Evolutionary conservation across 2,113 vertebrate species (phyloP), one percentile per base, ranked within the genome.

Genomic region (Cricetomys ansorgei): DNA sequence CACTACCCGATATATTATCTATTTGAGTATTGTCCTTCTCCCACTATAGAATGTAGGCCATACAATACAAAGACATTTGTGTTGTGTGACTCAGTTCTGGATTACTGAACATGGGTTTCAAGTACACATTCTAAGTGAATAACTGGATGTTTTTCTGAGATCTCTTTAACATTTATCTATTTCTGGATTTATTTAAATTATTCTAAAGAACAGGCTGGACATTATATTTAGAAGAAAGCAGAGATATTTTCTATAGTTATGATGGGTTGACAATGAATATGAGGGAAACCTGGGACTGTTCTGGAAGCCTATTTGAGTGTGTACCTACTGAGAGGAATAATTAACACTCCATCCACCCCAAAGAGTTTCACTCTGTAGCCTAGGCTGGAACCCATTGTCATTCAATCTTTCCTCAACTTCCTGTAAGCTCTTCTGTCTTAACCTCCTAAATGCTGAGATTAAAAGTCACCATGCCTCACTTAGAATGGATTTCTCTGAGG

Each of bases 121-220:
- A 95, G 64, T 48, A 69, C 53, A 40, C 17, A 81, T 48, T 92
- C 55, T 57, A 97, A 84, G 23, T n/a, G 48, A 90, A 69, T 75
- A 92, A 70, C 45, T 43, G 17, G 48, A 45, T 87, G 17, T 50
- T 64, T 92, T 69, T 75, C 79, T 80, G 27, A 70, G 87, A 96
- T 16, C 50, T 70, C 34, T 57, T 86, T n/a, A 70, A 67, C 65
- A 88, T 85, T n/a, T 2, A 13, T 64, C 10, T 75, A 86, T 77
- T 89, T 86, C 91, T 84, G 55, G 43, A 85, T 43, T 79, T 85
- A 85, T 75, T 57, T 69, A 40, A 64, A 77, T 37, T 94, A 37
- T 72, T 96, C 75, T 73, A 91, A 96, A 88, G 85, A 89, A 89
- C 5, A 94, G 53, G 48, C 4, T 73, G 43, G 40, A 75, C 48